Base-by-base conservation (phyloP, 2,888 invertebrate species). In the Pollenia angustigena region DNA sequence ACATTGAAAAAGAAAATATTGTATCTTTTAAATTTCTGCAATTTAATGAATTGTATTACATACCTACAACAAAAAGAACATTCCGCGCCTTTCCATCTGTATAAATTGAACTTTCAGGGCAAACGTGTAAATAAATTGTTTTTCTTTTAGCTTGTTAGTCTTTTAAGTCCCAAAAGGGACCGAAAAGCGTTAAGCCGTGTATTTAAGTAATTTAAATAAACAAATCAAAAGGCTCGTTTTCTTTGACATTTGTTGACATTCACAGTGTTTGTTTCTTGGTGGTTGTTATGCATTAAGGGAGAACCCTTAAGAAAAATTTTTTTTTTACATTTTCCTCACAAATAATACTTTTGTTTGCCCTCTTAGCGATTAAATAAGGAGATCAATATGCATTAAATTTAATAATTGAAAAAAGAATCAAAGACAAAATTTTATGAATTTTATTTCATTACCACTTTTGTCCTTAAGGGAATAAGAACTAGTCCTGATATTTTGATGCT, bases 221-320 rank as follows among this genome's bases (percentile, higher is more conserved):
- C 60, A 62, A 62, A 60, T 60, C 12, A 40, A 10, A 40, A 10
- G 40, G 42, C 16, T n/a, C n/a, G n/a, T 16, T n/a, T n/a, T 62
- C 16, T 62, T 62, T 62, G 60, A 62, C 60, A 62, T 62, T 62
- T 62, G n/a, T 42, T 42, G 60, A 62, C 42, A 62, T 12, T 42
- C 60, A 12, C 42, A 3, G 10, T n/a, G 2, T 62, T 40, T 8
- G 40, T n/a, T 40, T 60, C 23, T 14, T 18, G 58, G 58, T 58
- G 58, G 58, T 58, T 58, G 58, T 58, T 58, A 32, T 14, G 32
- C 23, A n/a, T 52, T 12, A 52, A 12, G n/a, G n/a, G 7, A n/a
- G n/a, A 14, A 52, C n/a, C 52, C 52, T 52, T 52, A 32, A 32
- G 32, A 32, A 32, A 32, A 16, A 6, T 2, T 52, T 16, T 52